Evolutionary conservation across 2,888 invertebrate species (phyloP).

Genomic region (Lacanobia oleracea): DNA sequence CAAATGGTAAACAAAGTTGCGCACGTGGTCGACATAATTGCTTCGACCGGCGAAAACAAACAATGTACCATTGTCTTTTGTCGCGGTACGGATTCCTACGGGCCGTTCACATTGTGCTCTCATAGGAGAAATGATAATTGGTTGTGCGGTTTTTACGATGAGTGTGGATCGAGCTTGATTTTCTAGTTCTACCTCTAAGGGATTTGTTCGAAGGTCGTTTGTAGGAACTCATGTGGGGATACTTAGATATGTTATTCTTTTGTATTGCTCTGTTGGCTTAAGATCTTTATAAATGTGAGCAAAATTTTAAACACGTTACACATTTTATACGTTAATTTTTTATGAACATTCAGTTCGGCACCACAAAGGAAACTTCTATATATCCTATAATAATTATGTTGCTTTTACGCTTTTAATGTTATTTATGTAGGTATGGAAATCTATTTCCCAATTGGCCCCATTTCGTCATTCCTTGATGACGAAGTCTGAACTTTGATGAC

Average conservation of each 20-base stretch:
- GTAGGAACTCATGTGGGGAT: neutral
- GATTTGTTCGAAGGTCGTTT: conserved; percentile 22
- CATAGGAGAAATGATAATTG: conserved; percentile 66
- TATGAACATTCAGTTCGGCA: neutral
- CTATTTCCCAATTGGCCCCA: conserved; percentile 2
- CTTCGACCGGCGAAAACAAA: conserved; percentile 79
- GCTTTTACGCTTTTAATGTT: neutral
- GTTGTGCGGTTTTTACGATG: conserved; percentile 45
- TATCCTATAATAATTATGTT: no score
- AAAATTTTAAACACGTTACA: no score
- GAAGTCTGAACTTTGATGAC: conserved; percentile 2
- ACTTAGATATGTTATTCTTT: neutral
- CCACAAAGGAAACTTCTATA: neutral
- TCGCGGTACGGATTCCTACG: conserved; percentile 63
- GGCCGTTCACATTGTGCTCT: conserved; percentile 65
- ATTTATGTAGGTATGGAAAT: conserved; percentile 5
- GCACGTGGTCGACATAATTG: conserved; percentile 84
- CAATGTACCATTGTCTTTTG: conserved; percentile 83
- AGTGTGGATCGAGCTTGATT: conserved; percentile 40
- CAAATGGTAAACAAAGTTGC: conserved; percentile 82
- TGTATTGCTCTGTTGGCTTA: neutral
- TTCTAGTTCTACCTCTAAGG: conserved; percentile 27
- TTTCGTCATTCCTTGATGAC: conserved; percentile 13
- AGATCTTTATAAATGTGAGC: neutral
- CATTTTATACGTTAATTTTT: neutral